Percentiles rank a stretch among this genome's conserved stretches.
phyloP scores from a whole-genome alignment of 1,140 invertebrate genomes.

The Sarcophaga bullata region DNA sequence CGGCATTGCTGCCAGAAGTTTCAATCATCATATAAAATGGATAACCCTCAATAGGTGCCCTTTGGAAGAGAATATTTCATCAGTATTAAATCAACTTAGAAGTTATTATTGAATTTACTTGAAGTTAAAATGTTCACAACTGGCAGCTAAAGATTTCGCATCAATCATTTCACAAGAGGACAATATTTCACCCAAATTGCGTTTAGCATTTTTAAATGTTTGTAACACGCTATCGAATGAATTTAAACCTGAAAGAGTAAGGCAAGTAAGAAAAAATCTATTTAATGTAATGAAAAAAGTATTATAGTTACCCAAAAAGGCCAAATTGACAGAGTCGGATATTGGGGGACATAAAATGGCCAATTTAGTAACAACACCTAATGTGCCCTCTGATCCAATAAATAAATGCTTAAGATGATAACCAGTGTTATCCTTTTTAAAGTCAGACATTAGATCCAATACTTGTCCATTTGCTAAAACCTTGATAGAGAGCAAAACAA shows the following conservation, averaged over 20 bases:
- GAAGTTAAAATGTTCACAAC: conserved; percentile 72
- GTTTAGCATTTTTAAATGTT: conserved; percentile 78
- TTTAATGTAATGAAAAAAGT: too few species aligned
- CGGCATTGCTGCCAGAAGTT: conserved; percentile 83
- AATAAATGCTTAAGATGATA: conserved; percentile 97
- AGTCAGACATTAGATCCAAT: conserved; percentile 82
- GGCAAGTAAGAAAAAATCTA: not conserved
- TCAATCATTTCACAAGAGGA: conserved; percentile 96
- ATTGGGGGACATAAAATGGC: conserved; percentile 87
- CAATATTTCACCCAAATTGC: conserved; percentile 85
- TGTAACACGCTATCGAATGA: conserved; percentile 76
- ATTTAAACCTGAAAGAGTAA: conserved; percentile 48
- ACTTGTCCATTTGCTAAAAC: conserved; percentile 91
- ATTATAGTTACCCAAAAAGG: conserved; percentile 80
- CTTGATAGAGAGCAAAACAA: conserved; percentile 62
- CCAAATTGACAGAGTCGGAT: conserved; percentile 83
- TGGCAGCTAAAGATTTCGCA: conserved; percentile 72
- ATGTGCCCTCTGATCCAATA: conserved; percentile 96
- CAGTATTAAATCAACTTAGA: too few species aligned
- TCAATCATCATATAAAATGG: conserved; percentile 94
- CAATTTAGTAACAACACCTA: conserved; percentile 94
- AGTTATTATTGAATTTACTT: conserved; percentile 54
- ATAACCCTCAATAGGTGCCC: conserved; percentile 70
- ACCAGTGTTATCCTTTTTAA: conserved; percentile 98
- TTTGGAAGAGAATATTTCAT: not conserved